phyloP scores from a whole-genome alignment of 2,888 invertebrate genomes.

The Drosophila putrida region DNA sequence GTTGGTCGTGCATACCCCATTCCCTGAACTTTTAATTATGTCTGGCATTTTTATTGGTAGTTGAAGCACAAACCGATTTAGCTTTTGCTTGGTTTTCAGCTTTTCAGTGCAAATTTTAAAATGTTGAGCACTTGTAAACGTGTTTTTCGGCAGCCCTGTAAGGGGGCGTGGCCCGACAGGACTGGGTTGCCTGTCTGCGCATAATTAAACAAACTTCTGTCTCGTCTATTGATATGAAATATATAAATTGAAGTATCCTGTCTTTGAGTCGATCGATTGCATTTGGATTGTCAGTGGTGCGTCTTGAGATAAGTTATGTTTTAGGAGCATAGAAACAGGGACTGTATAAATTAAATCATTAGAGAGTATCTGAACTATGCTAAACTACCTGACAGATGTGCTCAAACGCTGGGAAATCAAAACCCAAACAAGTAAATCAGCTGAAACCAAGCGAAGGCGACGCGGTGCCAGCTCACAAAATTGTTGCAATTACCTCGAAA shows the following conservation, averaged over 20 bases:
- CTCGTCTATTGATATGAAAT: slow-evolving; percentile 22
- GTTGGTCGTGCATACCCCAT: not conserved
- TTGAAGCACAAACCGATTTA: slow-evolving; percentile 47
- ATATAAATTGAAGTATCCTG: slow-evolving; percentile 13
- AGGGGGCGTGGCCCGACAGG: not conserved
- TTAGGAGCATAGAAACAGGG: not conserved
- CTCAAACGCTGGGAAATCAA: slow-evolving; percentile 48
- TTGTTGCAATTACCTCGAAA: slow-evolving; percentile 77
- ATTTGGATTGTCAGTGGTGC: slow-evolving; percentile 23
- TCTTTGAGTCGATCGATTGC: slow-evolving; percentile 23
- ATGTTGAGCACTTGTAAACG: slow-evolving; percentile 54
- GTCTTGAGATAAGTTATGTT: not conserved
- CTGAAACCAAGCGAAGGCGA: slow-evolving; percentile 35
- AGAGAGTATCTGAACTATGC: slow-evolving; percentile 32
- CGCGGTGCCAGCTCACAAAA: slow-evolving; percentile 46
- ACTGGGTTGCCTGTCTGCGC: slow-evolving; percentile 43
- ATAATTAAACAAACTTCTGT: slow-evolving; percentile 65
- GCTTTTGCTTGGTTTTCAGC: slow-evolving; percentile 14
- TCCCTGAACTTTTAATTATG: slow-evolving; percentile 10
- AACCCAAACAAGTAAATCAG: slow-evolving; percentile 64
- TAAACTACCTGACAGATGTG: slow-evolving; percentile 8
- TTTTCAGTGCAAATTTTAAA: slow-evolving; percentile 46
- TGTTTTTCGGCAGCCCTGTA: slow-evolving; percentile 19
- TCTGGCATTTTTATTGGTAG: slow-evolving; percentile 52
- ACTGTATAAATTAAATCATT: slow-evolving; percentile 63